Percentiles rank a stretch among this genome's conserved stretches.
phyloP scores from a whole-genome alignment of 2,888 invertebrate species.

The Gymnocheta viridis region DNA sequence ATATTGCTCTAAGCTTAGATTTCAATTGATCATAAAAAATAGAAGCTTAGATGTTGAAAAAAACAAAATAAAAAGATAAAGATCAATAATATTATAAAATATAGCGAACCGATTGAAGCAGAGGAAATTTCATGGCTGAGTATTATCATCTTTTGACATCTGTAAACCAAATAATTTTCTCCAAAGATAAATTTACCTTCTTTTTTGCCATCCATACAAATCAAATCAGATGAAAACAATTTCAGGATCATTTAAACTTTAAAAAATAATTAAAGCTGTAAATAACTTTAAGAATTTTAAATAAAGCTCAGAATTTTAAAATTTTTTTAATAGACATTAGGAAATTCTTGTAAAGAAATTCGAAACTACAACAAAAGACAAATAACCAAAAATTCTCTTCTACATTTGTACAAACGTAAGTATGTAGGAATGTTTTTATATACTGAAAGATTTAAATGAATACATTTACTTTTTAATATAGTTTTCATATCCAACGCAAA shows the following conservation, averaged over 20 bases:
- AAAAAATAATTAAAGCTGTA: background rate
- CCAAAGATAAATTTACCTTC: background rate
- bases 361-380: background rate
- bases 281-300: background rate
- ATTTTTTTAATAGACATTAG: background rate
- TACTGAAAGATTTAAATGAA: background rate
- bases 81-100: too few relatives aligned
- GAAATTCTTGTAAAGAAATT: background rate
- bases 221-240: background rate
- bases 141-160: too few relatives aligned
- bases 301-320: background rate
- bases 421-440: background rate
- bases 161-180: background rate
- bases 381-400: background rate
- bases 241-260: background rate
- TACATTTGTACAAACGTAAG: background rate
- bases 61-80: too few relatives aligned
- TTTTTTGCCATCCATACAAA: background rate
- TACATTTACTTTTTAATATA: background rate
- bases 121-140: too few relatives aligned
- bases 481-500: background rate
- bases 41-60: too few relatives aligned
- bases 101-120: too few relatives aligned
- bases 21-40: too few relatives aligned
- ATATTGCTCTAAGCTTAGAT: too few relatives aligned